These are phyloP conservation scores for Campylomormyrus numenius DNA, from an alignment of 2,113 vertebrate species.

Conservation along the genomic window DNA sequence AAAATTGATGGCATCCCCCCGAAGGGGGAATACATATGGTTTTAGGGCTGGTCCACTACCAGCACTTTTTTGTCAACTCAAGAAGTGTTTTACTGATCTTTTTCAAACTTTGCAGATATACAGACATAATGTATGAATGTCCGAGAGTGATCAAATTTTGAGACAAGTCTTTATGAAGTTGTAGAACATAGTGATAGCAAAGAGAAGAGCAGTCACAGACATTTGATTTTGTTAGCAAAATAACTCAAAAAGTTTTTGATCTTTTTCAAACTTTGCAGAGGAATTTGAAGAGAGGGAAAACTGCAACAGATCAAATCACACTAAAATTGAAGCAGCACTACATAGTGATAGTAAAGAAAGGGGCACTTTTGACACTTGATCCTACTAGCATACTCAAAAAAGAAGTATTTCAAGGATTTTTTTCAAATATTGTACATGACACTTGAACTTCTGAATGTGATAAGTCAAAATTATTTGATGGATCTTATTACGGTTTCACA, in stretches of 20 bases:
- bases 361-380: neutral
- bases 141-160: neutral
- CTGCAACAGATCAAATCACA: neutral
- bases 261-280: neutral
- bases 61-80: neutral
- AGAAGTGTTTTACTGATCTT: neutral
- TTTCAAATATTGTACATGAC: neutral
- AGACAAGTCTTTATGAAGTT: neutral
- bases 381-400: neutral
- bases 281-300: neutral
- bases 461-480: neutral
- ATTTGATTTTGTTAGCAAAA: neutral
- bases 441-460: neutral
- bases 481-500: neutral
- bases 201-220: neutral
- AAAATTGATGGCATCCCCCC: neutral
- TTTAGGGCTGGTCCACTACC: neutral
- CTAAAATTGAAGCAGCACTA: neutral
- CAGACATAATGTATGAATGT: neutral
- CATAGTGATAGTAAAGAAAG: neutral
- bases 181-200: neutral
- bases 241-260: neutral
- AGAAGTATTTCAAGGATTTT: neutral
- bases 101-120: neutral
- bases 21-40: neutral